These are phyloP conservation scores for Brassicogethes aeneus DNA, from an alignment of 2,888 invertebrate species.

Conservation along the genomic window DNA sequence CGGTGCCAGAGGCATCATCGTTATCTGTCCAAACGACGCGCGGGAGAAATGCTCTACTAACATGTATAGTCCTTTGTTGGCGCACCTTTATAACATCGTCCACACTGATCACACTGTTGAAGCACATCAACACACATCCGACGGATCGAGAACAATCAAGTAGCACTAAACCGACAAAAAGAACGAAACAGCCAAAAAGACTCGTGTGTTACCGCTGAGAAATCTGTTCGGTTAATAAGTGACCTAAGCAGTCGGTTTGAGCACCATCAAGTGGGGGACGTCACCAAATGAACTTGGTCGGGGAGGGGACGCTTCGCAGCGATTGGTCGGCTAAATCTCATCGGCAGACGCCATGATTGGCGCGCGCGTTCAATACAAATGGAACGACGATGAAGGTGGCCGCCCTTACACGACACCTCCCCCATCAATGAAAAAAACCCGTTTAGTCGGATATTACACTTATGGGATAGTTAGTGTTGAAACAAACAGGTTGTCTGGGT, in stretches of 20 bases:
- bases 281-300: constrained; percentile 22
- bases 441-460: constrained; percentile 34
- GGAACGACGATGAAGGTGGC: constrained; percentile 26
- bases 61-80: not conserved
- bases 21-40: constrained; percentile 29
- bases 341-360: constrained; percentile 29
- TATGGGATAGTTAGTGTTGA: constrained; percentile 31
- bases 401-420: constrained; percentile 33
- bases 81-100: not conserved
- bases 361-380: constrained; percentile 27
- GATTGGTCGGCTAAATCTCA: constrained; percentile 15
- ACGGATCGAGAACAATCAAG: not conserved
- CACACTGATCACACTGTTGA: constrained; percentile 1
- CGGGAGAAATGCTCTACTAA: not conserved
- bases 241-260: constrained; percentile 27
- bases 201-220: constrained; percentile 35
- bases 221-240: constrained; percentile 38
- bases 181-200: constrained; percentile 8
- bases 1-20: constrained; percentile 93
- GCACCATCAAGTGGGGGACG: constrained; percentile 23
- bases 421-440: constrained; percentile 24
- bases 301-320: constrained; percentile 23
- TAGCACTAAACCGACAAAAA: not conserved
- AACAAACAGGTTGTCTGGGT: constrained; percentile 33
- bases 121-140: constrained; percentile 2